These are phyloP conservation scores for pig (Sus scrofa) DNA, from an alignment of 2,113 vertebrate species.

Conservation along the genomic window DNA sequence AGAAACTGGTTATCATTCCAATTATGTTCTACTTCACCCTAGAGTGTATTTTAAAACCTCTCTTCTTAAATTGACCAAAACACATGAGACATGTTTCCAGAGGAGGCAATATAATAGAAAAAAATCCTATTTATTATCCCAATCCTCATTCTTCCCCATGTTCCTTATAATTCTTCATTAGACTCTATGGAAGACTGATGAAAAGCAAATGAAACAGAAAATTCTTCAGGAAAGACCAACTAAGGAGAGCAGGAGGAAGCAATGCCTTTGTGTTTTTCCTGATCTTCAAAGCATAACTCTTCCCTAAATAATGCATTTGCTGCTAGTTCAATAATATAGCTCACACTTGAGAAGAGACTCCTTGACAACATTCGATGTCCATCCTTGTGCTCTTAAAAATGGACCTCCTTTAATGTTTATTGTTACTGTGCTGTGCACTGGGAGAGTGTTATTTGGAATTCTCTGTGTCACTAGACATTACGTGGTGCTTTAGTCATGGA, in stretches of 20 bases:
- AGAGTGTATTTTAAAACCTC: neutral
- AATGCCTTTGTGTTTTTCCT: neutral
- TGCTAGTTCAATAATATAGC: conserved; percentile 64
- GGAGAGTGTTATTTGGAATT: conserved; percentile 72
- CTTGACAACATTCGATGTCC: neutral
- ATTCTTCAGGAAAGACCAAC: conserved; percentile 16
- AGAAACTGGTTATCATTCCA: neutral
- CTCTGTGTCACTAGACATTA: conserved; percentile 77
- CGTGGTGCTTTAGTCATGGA: conserved; percentile 75
- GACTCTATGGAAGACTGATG: neutral
- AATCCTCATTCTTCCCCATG: neutral
- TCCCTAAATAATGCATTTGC: conserved; percentile 55
- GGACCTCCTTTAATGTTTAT: conserved; percentile 70
- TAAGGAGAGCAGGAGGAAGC: neutral
- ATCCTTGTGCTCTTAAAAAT: conserved; percentile 60
- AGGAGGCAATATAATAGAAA: neutral
- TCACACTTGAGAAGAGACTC: conserved; percentile 72
- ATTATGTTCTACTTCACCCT: neutral
- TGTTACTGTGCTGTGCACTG: conserved; percentile 52
- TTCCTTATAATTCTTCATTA: neutral
- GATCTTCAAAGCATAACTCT: neutral
- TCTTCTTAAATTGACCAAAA: neutral
- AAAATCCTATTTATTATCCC: neutral
- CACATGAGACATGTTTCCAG: neutral
- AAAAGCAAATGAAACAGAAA: conserved; percentile 28